Conservation (phyloP, 2,888 invertebrate species). For the Euzophera pinguis region DNA sequence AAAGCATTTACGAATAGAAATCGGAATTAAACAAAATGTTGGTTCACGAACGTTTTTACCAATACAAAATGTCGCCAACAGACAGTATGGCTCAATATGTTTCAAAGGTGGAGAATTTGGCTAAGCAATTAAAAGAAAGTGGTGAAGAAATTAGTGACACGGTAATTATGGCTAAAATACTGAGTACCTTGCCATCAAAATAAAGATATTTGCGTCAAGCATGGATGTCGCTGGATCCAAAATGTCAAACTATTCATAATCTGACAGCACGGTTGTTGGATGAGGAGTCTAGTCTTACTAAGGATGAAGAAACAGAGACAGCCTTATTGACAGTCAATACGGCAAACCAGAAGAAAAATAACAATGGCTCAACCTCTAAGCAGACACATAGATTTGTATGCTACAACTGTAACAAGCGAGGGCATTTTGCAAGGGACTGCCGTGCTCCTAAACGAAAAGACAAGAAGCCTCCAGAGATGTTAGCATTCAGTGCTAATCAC, state of each 20-base stretch:
- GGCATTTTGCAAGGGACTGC: background rate
- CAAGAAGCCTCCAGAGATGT: background rate
- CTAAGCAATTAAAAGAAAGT: background rate
- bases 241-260: background rate
- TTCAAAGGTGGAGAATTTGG: background rate
- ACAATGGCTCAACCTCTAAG: too few relatives aligned
- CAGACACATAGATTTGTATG: background rate
- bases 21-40: background rate
- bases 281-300: background rate
- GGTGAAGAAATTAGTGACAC: background rate
- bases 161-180: background rate
- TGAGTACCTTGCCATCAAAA: background rate
- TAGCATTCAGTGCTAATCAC: background rate
- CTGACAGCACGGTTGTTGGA: background rate
- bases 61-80: background rate
- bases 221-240: background rate
- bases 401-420: background rate
- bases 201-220: background rate
- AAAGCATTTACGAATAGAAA: background rate
- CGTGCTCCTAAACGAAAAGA: background rate
- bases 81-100: background rate
- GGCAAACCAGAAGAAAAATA: too few relatives aligned
- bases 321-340: background rate
- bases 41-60: background rate
- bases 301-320: background rate